These are phyloP conservation scores for Cecropterus lyciades DNA, from an alignment of 1,140 invertebrate species.

Conservation along the genomic window DNA sequence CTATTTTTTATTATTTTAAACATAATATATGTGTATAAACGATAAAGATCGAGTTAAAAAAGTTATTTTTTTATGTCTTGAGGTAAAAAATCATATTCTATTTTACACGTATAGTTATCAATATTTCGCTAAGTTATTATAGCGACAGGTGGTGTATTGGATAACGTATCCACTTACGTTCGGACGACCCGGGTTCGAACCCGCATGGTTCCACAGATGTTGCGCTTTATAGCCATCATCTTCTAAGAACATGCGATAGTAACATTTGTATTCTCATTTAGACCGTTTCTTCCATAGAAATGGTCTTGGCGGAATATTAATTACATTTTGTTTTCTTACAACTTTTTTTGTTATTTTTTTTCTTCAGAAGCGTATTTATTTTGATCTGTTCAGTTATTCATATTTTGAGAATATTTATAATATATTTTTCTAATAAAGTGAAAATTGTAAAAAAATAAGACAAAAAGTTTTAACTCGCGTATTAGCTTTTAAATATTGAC, in stretches of 20 bases:
- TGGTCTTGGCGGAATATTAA: slow-evolving; percentile 43
- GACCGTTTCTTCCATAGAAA: slow-evolving; percentile 52
- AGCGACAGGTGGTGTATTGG: slow-evolving; percentile 39
- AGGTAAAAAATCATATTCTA: not conserved
- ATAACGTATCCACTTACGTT: not conserved
- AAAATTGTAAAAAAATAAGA: too few species aligned
- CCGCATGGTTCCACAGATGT: slow-evolving; percentile 78
- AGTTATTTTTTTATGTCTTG: too few species aligned
- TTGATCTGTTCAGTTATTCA: too few species aligned
- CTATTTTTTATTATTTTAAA: too few species aligned
- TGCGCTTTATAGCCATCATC: slow-evolving; percentile 64
- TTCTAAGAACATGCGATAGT: slow-evolving; percentile 81
- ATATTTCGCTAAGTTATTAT: slow-evolving; percentile 22
- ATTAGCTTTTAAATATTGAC: too few species aligned
- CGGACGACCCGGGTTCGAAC: slow-evolving; percentile 51
- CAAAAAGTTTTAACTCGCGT: too few species aligned
- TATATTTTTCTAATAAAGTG: too few species aligned
- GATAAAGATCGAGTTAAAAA: too few species aligned
- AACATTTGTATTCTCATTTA: slow-evolving; percentile 52
- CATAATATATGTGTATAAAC: too few species aligned
- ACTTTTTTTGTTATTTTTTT: slow-evolving; percentile 7
- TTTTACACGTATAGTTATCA: slow-evolving; percentile 14
- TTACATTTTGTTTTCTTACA: slow-evolving; percentile 57
- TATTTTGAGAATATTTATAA: too few species aligned
- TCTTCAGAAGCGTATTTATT: too few species aligned